Conservation (phyloP, 2,797 vertebrate species). For the Darevskia mixta region DNA sequence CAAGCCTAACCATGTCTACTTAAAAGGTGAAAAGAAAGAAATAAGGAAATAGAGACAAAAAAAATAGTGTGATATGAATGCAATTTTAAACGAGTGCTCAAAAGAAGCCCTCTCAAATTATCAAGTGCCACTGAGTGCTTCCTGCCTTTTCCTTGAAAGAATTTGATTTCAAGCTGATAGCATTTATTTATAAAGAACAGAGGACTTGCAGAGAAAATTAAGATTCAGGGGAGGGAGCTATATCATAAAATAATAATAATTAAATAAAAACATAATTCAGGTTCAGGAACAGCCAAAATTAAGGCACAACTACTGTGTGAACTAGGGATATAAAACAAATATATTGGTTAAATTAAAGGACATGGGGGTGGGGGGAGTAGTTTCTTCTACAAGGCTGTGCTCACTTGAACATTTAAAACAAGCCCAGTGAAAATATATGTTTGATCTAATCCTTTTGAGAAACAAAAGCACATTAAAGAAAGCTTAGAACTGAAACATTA, state of each 20-base stretch:
- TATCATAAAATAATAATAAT: neutral
- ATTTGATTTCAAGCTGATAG: conserved; percentile 6
- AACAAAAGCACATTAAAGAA: neutral
- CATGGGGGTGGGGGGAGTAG: too few species aligned
- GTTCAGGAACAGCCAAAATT: neutral
- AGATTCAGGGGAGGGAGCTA: neutral
- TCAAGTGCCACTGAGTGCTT: neutral
- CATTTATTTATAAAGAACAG: neutral
- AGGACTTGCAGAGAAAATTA: neutral
- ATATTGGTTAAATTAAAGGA: neutral
- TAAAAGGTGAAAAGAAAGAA: neutral
- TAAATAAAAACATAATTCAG: neutral
- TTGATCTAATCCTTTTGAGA: neutral
- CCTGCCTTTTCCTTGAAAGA: neutral
- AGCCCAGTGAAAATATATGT: neutral
- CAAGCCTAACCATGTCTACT: too few species aligned
- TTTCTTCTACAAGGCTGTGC: neutral
- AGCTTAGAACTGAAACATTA: neutral
- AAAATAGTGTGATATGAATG: neutral
- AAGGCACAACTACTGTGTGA: neutral
- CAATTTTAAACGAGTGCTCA: neutral
- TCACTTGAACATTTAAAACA: neutral
- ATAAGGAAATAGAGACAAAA: neutral
- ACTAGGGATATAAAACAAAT: neutral
- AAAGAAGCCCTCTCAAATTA: conserved; percentile 2